Percentiles rank a stretch among this genome's conserved stretches.
Evolutionary conservation across 2,113 vertebrate genomes (phyloP).

Genomic region (Anarrhichthys ocellatus): DNA sequence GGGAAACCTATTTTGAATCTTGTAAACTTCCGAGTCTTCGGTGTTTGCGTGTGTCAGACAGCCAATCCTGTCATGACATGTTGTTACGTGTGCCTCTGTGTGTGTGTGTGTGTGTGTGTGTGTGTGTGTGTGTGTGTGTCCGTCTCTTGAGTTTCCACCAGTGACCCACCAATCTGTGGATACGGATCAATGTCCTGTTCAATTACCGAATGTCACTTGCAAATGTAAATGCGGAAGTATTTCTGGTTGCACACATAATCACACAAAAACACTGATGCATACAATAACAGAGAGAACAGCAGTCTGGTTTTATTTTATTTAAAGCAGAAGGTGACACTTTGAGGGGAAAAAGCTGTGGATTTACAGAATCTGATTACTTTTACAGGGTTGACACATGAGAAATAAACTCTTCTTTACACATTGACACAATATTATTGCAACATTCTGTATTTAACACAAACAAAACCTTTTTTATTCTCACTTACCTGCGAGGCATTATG

Average conservation of each 20-base stretch:
- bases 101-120: slow-evolving; percentile 12
- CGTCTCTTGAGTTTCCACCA: slow-evolving; percentile 14
- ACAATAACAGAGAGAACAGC: slow-evolving; percentile 17
- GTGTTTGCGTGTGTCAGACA: not conserved
- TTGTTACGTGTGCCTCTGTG: slow-evolving; percentile 14
- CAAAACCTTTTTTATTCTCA: not conserved
- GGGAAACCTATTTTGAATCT: slow-evolving; percentile 44
- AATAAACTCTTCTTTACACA: not conserved
- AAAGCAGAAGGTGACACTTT: not conserved
- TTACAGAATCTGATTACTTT: not conserved
- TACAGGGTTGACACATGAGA: not conserved
- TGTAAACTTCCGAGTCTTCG: slow-evolving; percentile 12
- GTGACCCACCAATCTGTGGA: slow-evolving; percentile 22
- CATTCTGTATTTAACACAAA: not conserved
- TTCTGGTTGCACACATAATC: not conserved
- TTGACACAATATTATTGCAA: not conserved
- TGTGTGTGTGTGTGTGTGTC: slow-evolving; percentile 6
- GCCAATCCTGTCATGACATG: slow-evolving; percentile 1
- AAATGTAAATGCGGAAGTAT: not conserved
- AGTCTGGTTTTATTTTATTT: slow-evolving; percentile 45
- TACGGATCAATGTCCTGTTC: slow-evolving; percentile 22
- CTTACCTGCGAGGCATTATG: not conserved
- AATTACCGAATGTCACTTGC: slow-evolving; percentile 11
- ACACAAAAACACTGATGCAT: not conserved
- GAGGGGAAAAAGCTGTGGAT: not conserved